phyloP scores from a whole-genome alignment of 2,113 vertebrate genomes.

The Henicopernis longicauda region DNA sequence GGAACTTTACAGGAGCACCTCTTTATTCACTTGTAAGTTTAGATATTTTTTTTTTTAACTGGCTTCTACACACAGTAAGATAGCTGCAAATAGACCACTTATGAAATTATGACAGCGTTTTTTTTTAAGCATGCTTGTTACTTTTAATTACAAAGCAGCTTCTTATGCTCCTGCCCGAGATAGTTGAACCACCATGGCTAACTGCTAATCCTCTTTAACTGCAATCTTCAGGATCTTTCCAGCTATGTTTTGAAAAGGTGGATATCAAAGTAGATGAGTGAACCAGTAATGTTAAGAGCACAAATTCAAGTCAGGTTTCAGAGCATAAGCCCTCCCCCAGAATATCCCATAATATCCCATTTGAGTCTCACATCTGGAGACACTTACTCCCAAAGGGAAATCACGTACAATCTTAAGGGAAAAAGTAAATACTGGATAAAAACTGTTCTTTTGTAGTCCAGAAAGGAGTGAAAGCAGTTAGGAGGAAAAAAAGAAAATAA shows the following conservation, averaged over 20 bases:
- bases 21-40: slow-evolving; percentile 27
- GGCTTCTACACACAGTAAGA: neutral
- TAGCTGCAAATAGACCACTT: slow-evolving; percentile 16
- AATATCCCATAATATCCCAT: neutral
- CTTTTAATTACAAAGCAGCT: slow-evolving; percentile 2
- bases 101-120: neutral
- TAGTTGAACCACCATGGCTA: neutral
- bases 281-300: neutral
- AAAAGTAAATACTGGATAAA: neutral
- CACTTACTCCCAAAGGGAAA: neutral
- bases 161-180: neutral
- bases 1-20: slow-evolving; percentile 7
- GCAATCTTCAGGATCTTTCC: neutral
- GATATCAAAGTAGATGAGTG: neutral
- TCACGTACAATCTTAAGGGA: neutral
- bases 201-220: neutral
- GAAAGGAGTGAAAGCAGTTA: neutral
- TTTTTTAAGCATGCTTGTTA: neutral
- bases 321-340: neutral
- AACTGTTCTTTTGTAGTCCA: neutral
- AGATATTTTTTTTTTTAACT: neutral
- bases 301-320: neutral
- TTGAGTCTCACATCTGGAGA: neutral
- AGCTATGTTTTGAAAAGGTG: neutral
- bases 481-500: neutral